Percentiles rank a stretch among this genome's conserved stretches.
phyloP scores from a whole-genome alignment of 2,888 invertebrate species.

The Drosophila mimica region DNA sequence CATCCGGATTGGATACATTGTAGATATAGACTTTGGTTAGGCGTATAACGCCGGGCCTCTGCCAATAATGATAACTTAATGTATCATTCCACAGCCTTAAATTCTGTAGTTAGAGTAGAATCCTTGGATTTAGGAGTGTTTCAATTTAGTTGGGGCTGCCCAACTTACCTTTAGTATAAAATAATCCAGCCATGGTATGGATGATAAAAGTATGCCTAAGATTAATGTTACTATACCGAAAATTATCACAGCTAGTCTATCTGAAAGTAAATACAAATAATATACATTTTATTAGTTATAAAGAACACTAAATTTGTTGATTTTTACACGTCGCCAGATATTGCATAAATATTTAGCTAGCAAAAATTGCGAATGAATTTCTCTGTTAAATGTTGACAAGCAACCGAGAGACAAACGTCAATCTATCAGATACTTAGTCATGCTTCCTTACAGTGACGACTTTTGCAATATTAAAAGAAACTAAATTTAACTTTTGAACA shows the following conservation, averaged over 20 bases:
- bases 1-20: conserved; percentile 94
- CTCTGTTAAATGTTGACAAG: background rate
- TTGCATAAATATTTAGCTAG: conserved; percentile 4
- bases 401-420: conserved; percentile 14
- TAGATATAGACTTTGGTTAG: conserved; percentile 95
- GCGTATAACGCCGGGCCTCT: conserved; percentile 92
- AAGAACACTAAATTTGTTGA: background rate
- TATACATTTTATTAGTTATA: background rate
- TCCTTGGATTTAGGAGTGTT: background rate
- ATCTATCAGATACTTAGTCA: conserved; percentile 16
- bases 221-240: conserved; percentile 93
- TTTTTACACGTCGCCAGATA: background rate
- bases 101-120: conserved; percentile 87
- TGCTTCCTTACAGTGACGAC: conserved; percentile 9
- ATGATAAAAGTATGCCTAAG: conserved; percentile 92
- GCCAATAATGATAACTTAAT: conserved; percentile 95
- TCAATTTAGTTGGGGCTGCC: fast-evolving
- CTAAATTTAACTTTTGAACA: background rate
- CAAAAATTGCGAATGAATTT: conserved; percentile 2
- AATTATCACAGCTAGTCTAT: conserved; percentile 91
- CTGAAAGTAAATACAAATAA: conserved; percentile 86
- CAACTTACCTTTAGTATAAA: conserved; percentile 92
- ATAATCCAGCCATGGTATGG: conserved; percentile 95
- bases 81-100: conserved; percentile 93
- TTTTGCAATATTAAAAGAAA: background rate